Base-by-base conservation (phyloP, 2,797 vertebrate genomes). In the Gobio occitaniae region DNA sequence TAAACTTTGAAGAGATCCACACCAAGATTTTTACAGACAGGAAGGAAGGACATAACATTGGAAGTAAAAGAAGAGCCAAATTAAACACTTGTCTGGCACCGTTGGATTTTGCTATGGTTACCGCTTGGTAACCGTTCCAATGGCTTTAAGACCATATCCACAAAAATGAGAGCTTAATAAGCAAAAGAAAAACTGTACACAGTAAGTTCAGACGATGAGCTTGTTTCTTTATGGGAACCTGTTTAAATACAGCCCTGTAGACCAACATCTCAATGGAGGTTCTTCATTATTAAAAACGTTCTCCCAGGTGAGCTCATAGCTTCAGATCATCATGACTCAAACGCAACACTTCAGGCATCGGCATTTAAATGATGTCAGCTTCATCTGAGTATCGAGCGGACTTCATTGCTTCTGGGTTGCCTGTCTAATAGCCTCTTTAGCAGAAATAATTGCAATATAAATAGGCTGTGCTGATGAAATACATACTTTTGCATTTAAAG, bases 401-500 rank as follows among this genome's bases (percentile, higher is more conserved):
- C 84, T 83, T 88, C 86, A 84, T 81, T 86, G 88, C 88, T 90
- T 84, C 82, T 86, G 83, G 71, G 83, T 79, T 74, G 81, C 78
- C 47, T 78, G 76, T 86, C 86, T 89, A 89, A 92, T 86, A 66
- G 88, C 77, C 88, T 83, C 87, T 85, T 84, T 91, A 75, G 76
- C 86, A 86, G 87, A 78, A 83, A 90, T 86, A 90, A 90, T 84
- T 85, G 85, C 87, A 87, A 85, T 80, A 89, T 88, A 87, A 90
- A 91, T 86, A 89, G 87, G 82, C 88, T 84, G 86, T 84, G 84
- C 86, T 89, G 90, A 90, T 88, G 87, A 85, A 90, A 92, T 91
- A 88, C 80, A 65, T 89, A 89, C 90, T 91, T 91, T 90, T 91
- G 89, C 89, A 89, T 89, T 88, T 81, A 87, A 82, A 91, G 90